These are phyloP conservation scores for Papilio xuthus DNA, from an alignment of 1,140 invertebrate genomes.

Conservation along the genomic window DNA sequence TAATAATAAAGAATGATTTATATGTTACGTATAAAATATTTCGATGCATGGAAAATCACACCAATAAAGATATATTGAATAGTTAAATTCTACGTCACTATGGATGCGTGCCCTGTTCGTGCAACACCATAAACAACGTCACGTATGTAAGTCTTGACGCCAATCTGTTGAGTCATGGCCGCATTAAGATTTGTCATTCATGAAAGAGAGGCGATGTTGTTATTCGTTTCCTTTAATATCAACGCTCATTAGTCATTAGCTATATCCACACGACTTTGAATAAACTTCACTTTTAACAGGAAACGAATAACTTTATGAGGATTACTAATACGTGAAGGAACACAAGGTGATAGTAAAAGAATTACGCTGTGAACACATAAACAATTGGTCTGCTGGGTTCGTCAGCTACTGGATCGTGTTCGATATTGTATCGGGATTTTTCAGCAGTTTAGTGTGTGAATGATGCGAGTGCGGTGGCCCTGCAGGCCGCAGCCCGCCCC, in stretches of 20 bases:
- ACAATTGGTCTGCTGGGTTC: not conserved
- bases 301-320: not conserved
- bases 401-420: not conserved
- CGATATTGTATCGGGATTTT: constrained; percentile 43
- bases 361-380: not conserved
- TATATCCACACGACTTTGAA: constrained; percentile 24
- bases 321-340: not conserved
- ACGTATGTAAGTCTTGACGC: constrained; percentile 57
- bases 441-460: constrained; percentile 62
- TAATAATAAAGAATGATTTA: constrained; percentile 11
- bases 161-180: constrained; percentile 67
- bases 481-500: constrained; percentile 51
- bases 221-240: constrained; percentile 46
- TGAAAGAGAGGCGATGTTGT: constrained; percentile 56
- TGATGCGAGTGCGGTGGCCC: constrained; percentile 59
- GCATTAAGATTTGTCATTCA: constrained; percentile 73
- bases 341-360: not conserved
- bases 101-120: constrained; percentile 41
- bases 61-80: constrained; percentile 53
- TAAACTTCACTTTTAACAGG: constrained; percentile 9
- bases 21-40: constrained; percentile 3
- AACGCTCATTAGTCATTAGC: constrained; percentile 31
- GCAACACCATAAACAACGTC: constrained; percentile 60
- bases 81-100: constrained; percentile 54
- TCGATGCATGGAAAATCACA: constrained; percentile 30